phyloP scores from a whole-genome alignment of 2,797 vertebrate genomes.

The Thripadectes ignobilis region DNA sequence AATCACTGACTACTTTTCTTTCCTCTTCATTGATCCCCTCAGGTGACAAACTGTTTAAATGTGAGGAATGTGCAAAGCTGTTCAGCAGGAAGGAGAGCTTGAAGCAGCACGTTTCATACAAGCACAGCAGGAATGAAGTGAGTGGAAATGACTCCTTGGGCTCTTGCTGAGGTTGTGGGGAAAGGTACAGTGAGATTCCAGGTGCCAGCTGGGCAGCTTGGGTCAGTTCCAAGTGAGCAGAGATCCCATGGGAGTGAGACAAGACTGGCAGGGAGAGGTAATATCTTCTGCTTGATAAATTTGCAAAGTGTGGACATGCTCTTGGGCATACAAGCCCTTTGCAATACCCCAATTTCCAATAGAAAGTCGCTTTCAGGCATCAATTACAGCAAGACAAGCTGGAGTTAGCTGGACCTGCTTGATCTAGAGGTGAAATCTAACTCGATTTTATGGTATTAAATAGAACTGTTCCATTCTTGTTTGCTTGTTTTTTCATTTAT shows the following conservation, averaged over 20 bases:
- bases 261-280: background rate
- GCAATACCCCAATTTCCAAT: background rate
- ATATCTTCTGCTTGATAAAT: background rate
- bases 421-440: background rate
- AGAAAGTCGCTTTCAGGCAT: background rate
- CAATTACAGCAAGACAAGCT: background rate
- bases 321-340: background rate
- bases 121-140: slow-evolving; percentile 96
- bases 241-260: background rate
- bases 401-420: background rate
- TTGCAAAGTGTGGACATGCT: background rate
- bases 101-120: slow-evolving; percentile 98
- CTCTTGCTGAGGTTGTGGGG: background rate
- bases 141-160: background rate
- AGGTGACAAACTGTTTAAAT: slow-evolving; percentile 98
- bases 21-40: slow-evolving; percentile 11
- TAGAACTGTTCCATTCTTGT: background rate
- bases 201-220: background rate
- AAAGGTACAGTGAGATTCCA: background rate
- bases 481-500: background rate
- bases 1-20: background rate
- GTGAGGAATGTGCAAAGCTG: slow-evolving; percentile 95
- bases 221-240: background rate
- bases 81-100: slow-evolving; percentile 98
- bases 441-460: background rate